These are phyloP conservation scores for Acanthosoma haemorrhoidale DNA, from an alignment of 2,888 invertebrate genomes.

Conservation along the genomic window DNA sequence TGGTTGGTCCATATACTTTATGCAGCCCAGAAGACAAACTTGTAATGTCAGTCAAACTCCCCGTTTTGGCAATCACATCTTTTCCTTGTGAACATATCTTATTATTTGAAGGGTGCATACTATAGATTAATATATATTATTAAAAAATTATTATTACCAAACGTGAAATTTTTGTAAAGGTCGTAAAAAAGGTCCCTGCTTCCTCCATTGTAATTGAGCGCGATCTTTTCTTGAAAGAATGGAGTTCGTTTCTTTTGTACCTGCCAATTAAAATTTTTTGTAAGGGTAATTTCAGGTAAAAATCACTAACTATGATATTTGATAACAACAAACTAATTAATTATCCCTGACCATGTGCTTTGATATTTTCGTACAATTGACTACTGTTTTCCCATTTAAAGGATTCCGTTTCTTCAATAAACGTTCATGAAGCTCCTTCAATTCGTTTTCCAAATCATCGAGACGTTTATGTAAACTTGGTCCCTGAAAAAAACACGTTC, in stretches of 20 bases:
- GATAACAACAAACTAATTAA: too few relatives aligned
- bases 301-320: too few relatives aligned
- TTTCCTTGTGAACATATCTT: too few relatives aligned
- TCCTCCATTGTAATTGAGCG: background rate
- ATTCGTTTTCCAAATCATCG: conserved; percentile 20
- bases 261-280: too few relatives aligned
- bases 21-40: background rate
- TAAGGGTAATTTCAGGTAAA: too few relatives aligned
- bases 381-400: too few relatives aligned
- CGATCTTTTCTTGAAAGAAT: background rate
- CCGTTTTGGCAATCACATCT: background rate
- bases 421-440: conserved; percentile 1
- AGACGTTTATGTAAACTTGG: background rate
- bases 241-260: background rate
- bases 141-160: background rate
- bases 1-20: background rate
- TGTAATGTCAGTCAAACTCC: background rate
- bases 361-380: too few relatives aligned
- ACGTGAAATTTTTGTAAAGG: background rate
- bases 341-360: too few relatives aligned
- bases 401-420: background rate
- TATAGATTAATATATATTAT: background rate
- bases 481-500: background rate
- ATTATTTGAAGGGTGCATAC: too few relatives aligned
- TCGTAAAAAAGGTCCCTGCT: background rate